A percentile compares a stretch with the other conserved stretches of the same genome.
Evolutionary conservation across 2,113 vertebrate genomes (phyloP).

Genomic region (Apteryx owenii): DNA sequence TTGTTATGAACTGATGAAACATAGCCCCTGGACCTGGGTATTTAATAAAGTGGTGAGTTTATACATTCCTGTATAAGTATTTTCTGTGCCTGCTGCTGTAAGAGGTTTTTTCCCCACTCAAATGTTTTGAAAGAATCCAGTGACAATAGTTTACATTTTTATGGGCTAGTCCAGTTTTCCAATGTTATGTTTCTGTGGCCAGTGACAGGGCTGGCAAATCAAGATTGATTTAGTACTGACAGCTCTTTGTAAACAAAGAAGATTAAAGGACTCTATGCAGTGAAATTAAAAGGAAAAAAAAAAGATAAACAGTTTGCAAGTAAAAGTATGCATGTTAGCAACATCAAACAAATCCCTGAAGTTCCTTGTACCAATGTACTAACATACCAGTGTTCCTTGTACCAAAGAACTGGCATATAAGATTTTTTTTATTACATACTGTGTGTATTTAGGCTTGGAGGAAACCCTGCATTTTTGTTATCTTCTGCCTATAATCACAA

Average conservation of each 20-base stretch:
- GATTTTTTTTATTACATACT: neutral
- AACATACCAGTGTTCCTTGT: neutral
- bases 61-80: neutral
- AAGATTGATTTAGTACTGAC: neutral
- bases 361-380: neutral
- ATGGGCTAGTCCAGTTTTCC: neutral
- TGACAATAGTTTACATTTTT: neutral
- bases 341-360: neutral
- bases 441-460: neutral
- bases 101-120: neutral
- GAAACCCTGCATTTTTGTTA: neutral
- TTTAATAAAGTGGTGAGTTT: neutral
- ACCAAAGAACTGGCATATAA: neutral
- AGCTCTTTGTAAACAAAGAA: neutral
- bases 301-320: neutral
- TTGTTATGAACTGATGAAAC: neutral
- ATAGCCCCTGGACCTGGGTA: neutral
- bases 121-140: neutral
- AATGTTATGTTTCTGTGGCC: neutral
- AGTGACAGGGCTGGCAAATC: neutral
- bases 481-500: neutral
- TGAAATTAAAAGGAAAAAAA: neutral
- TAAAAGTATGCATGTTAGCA: neutral
- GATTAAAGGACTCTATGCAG: neutral
- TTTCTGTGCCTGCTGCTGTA: neutral